phyloP scores from a whole-genome alignment of 2,113 vertebrate genomes.

The Cololabis saira region DNA sequence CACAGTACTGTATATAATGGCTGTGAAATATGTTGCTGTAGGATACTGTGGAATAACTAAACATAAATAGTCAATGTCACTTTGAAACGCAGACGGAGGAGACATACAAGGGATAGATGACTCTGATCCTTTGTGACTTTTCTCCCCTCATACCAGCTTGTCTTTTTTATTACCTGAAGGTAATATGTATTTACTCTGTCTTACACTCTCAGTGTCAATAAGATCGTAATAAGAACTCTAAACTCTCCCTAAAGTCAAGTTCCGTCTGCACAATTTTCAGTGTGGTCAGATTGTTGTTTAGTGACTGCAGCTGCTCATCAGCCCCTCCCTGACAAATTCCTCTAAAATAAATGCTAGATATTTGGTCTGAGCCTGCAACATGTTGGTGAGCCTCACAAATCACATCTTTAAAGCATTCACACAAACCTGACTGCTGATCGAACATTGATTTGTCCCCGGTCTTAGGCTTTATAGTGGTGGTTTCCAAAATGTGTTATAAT shows the following conservation, averaged over 20 bases:
- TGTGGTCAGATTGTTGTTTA: not conserved
- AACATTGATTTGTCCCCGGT: too few relatives aligned
- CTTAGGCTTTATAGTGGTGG: too few relatives aligned
- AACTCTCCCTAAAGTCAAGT: constrained; percentile 1
- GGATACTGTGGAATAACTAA: constrained; percentile 44
- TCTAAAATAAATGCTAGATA: not conserved
- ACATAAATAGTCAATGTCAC: constrained; percentile 62
- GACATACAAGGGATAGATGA: constrained; percentile 46
- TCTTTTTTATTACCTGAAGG: constrained; percentile 33
- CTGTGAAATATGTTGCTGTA: constrained; percentile 11
- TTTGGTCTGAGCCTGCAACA: not conserved
- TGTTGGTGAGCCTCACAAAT: not conserved
- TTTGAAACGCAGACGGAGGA: constrained; percentile 42
- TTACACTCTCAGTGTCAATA: constrained; percentile 9
- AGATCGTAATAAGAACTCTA: not conserved
- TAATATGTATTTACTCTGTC: constrained; percentile 27
- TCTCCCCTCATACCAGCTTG: constrained; percentile 23
- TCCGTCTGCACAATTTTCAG: not conserved
- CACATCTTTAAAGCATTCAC: not conserved
- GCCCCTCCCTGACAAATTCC: not conserved
- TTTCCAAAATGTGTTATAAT: too few relatives aligned
- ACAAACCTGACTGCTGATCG: too few relatives aligned
- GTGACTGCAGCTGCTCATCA: not conserved
- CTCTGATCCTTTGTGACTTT: constrained; percentile 34
- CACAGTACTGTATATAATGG: constrained; percentile 39